A percentile compares a stretch with the other conserved stretches of the same genome.
Evolutionary conservation across 2,888 invertebrate genomes (phyloP).

Genomic region (Phortica okadai): DNA sequence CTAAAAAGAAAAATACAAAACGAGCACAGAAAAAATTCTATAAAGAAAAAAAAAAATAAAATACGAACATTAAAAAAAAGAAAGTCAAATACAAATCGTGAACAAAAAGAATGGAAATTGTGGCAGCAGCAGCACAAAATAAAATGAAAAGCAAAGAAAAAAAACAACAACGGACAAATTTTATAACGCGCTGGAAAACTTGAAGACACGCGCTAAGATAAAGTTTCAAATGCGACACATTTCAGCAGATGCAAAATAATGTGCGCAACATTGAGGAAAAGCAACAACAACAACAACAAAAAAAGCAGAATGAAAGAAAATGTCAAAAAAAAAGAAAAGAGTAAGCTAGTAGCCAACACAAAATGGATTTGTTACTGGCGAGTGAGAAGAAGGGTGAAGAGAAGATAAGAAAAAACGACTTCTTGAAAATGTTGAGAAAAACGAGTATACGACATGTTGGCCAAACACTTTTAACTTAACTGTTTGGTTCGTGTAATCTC

Average conservation of each 20-base stretch:
- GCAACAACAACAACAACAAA: slow-evolving; percentile 13
- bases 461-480: slow-evolving; percentile 53
- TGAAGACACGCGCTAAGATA: slow-evolving; percentile 52
- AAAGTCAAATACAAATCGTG: not conserved
- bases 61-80: slow-evolving; percentile 16
- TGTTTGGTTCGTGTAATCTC: slow-evolving; percentile 4
- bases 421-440: not conserved
- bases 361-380: slow-evolving; percentile 70
- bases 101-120: slow-evolving; percentile 45
- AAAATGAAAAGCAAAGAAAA: slow-evolving; percentile 38
- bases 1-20: not conserved
- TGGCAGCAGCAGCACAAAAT: slow-evolving; percentile 41
- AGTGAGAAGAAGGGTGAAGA: slow-evolving; percentile 54
- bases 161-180: slow-evolving; percentile 46
- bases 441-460: slow-evolving; percentile 69
- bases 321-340: slow-evolving; percentile 47
- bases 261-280: slow-evolving; percentile 25
- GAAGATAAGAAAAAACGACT: no score
- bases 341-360: slow-evolving; percentile 61
- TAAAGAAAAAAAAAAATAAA: not conserved
- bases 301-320: slow-evolving; percentile 9
- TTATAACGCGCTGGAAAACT: slow-evolving; percentile 41
- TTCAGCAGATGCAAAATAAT: slow-evolving; percentile 42
- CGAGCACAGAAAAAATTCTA: not conserved
- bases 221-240: slow-evolving; percentile 54